phyloP scores from a whole-genome alignment of 2,888 invertebrate genomes.

The Acleris sparsana region DNA sequence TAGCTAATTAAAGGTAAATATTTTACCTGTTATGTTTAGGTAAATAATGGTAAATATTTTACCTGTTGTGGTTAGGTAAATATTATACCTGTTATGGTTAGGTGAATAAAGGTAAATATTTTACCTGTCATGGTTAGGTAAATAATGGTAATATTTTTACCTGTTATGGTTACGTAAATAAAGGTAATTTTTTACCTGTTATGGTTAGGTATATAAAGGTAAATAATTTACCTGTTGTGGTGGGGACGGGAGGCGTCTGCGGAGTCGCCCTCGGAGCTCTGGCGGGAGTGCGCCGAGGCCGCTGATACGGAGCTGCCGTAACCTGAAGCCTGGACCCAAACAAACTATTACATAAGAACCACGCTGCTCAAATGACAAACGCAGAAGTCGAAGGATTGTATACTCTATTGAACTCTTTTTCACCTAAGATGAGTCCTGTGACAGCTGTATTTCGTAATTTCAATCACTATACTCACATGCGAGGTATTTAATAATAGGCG shows the following conservation, averaged over 20 bases:
- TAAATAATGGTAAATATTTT: background rate
- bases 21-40: too few species aligned
- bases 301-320: slow-evolving; percentile 93
- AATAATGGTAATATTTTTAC: too few species aligned
- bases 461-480: too few species aligned
- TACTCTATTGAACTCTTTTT: too few species aligned
- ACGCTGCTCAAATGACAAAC: too few species aligned
- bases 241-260: slow-evolving; percentile 61
- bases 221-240: slow-evolving; percentile 63
- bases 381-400: too few species aligned
- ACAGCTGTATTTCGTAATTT: too few species aligned
- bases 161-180: background rate
- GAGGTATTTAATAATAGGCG: too few species aligned
- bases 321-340: slow-evolving; percentile 88
- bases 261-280: slow-evolving; percentile 90
- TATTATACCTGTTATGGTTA: too few species aligned
- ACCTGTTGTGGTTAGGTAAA: slow-evolving; percentile 78
- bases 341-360: too few species aligned
- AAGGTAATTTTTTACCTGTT: slow-evolving; percentile 52
- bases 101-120: background rate
- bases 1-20: too few species aligned
- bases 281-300: slow-evolving; percentile 93
- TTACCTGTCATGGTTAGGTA: slow-evolving; percentile 74
- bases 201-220: background rate
- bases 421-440: too few species aligned